Base-by-base conservation (phyloP, 2,113 vertebrate genomes). In the Xyliphius kryptos region DNA sequence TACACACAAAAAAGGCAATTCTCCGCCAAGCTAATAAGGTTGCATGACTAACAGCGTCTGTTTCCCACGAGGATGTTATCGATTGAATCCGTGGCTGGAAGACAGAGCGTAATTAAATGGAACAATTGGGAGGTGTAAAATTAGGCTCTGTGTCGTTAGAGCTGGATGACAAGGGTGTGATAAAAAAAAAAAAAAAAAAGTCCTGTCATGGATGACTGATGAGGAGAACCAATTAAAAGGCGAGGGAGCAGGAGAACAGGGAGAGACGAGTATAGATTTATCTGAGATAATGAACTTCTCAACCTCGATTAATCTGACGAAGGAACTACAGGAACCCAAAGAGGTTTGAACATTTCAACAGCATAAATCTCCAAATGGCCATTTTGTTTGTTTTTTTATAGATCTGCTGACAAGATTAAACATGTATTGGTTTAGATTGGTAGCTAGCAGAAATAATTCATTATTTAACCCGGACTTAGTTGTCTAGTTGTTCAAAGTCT, bases 111-210 rank as follows among this genome's bases (percentile, higher is more conserved):
- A 85, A 86, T 87, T 86, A 84, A 83, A 87, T 61, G 51, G 80
- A 86, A 81, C 70, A 80, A 84, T 80, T 81, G 76, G 76, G 78
- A 80, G 82, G 83, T 86, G 82, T 87, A 85, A 86, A 88, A 86
- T 87, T 85, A 87, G 85, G 80, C 77, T 83, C 76, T 67, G 67
- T 78, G 84, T 82, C 81, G 83, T 86, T 87, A 82, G 79, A 81
- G 73, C 73, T 72, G 80, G 80, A 80, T 64, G 81, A 76, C 69
- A 70, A 56, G 78, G 75, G 47, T 70, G 73, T 54, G 74, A 63
- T n/a, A n/a, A n/a, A n/a, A n/a, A n/a, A n/a, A n/a, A n/a, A n/a
- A n/a, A 75, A 75, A 70, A 76, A 82, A 75, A 68, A 74, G 73
- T 68, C 66, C 68, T 62, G 61, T 67, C 73, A 50, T n/a, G 66